Conservation (phyloP, 1,140 invertebrate genomes). For the Manduca sexta region DNA sequence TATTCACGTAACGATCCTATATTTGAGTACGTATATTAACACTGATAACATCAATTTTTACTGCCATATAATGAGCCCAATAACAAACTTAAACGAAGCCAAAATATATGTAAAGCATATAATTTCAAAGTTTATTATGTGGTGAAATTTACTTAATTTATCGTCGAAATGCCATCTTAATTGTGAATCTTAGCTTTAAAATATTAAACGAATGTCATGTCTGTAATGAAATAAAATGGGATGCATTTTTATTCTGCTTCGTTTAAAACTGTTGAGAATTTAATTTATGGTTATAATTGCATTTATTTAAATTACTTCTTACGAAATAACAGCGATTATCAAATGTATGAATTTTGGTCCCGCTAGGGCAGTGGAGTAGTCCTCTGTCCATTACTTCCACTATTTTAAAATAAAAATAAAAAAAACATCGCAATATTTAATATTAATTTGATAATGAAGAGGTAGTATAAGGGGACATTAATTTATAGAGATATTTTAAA, state of each 20-base stretch:
- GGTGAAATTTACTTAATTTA: slow-evolving; percentile 26
- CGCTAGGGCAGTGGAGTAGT: neutral
- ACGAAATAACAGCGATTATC: slow-evolving; percentile 14
- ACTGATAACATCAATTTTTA: slow-evolving; percentile 29
- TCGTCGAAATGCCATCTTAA: slow-evolving; percentile 1
- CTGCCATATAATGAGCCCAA: slow-evolving; percentile 31
- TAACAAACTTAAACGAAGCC: slow-evolving; percentile 30
- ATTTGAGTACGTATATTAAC: too few species aligned
- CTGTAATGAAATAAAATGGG: slow-evolving; percentile 14
- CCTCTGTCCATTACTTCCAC: too few species aligned
- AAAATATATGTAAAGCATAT: slow-evolving; percentile 24
- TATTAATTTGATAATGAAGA: too few species aligned
- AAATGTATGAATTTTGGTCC: neutral
- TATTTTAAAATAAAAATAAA: too few species aligned
- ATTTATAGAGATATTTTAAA: too few species aligned
- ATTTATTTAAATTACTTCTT: slow-evolving; percentile 30
- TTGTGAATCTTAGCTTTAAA: neutral
- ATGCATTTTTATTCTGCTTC: slow-evolving; percentile 13
- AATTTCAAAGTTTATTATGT: slow-evolving; percentile 31
- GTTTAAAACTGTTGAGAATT: slow-evolving; percentile 18
- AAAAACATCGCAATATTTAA: too few species aligned
- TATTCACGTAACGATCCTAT: too few species aligned
- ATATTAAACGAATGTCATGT: neutral
- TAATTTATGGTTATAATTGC: slow-evolving; percentile 27
- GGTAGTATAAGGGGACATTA: too few species aligned